Percentiles rank a stretch among this genome's conserved stretches.
phyloP scores from a whole-genome alignment of 2,113 vertebrate genomes.

The Lutjanus erythropterus region DNA sequence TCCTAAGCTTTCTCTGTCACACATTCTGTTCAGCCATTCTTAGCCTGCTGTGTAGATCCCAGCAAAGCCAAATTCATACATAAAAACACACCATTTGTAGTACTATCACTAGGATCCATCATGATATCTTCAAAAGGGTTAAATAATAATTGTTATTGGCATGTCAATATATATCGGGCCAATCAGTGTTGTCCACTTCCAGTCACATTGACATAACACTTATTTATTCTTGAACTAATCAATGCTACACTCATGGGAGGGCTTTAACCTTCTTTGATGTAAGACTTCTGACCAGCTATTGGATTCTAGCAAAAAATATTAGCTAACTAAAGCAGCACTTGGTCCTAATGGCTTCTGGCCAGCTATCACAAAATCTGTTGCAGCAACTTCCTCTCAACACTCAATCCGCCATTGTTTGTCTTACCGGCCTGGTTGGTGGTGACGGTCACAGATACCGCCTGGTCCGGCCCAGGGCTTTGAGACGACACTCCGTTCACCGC shows the following conservation, averaged over 20 bases:
- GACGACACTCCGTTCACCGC: conserved; percentile 96
- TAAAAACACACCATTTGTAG: neutral
- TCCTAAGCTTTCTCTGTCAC: neutral
- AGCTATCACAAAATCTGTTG: neutral
- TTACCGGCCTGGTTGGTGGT: conserved; percentile 99
- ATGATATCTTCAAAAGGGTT: neutral
- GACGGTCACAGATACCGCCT: conserved; percentile 95
- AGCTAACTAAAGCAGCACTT: neutral
- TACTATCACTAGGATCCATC: neutral
- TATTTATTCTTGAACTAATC: neutral
- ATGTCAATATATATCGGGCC: neutral
- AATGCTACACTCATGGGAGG: neutral
- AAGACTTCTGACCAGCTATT: neutral
- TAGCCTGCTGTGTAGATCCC: neutral
- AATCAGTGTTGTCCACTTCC: neutral
- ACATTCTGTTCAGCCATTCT: neutral
- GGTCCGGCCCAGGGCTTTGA: conserved; percentile 92
- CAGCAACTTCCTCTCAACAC: too few species aligned
- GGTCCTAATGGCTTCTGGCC: neutral
- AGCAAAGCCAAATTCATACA: neutral
- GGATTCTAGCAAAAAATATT: neutral
- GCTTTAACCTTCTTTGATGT: neutral
- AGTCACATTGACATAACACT: neutral
- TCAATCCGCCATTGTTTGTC: conserved; percentile 31
- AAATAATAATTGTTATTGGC: conserved; percentile 5